Evolutionary conservation across 2,888 invertebrate genomes (phyloP), one percentile per base, ranked within the genome.

Genomic region (Tridacna crocea): DNA sequence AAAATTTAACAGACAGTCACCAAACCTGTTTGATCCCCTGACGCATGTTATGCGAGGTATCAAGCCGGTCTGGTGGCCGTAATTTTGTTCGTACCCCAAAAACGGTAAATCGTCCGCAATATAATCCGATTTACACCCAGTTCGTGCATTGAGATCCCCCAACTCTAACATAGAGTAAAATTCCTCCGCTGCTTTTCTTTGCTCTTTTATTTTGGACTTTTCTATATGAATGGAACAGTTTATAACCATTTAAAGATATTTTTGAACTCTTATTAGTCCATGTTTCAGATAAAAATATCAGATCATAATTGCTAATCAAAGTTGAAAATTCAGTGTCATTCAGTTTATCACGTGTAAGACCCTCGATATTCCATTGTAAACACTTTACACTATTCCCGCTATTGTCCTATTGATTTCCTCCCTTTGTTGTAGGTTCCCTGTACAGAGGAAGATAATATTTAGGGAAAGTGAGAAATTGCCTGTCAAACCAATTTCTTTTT

Each of bases 111-210:
- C 61, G 22, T 61, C 13, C 13, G 4, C n/a, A 13, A 61, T 22
- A 22, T 61, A 61, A 61, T 61, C 61, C 13, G 24, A 61, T 61
- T 24, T 61, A 24, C 22, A 13, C 2, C 65, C 65, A 24, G 77
- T 51, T 26, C 75, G 60, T 26, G 66, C 17, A 66, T 80, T 77
- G 26, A 78, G 26, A 75, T 83, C 83, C 47, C 83, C 83, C 17
- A 47, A 27, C 12, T 65, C 22, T 61, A 24, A 61, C 61, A 61
- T 61, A 61, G 61, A 61, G n/a, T n/a, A 61, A 24, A 24, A 61
- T 24, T n/a, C 61, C 66, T 17, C 36, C 70, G 27, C 70, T 70
- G 13, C 24, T 47, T 12, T 48, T 24, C 27, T 48, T 70, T 13
- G 70, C 70, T 22, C 24, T 26, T 70, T 22, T 70, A 24, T 70